phyloP scores from a whole-genome alignment of 2,113 vertebrate species.

The Suncus etruscus region DNA sequence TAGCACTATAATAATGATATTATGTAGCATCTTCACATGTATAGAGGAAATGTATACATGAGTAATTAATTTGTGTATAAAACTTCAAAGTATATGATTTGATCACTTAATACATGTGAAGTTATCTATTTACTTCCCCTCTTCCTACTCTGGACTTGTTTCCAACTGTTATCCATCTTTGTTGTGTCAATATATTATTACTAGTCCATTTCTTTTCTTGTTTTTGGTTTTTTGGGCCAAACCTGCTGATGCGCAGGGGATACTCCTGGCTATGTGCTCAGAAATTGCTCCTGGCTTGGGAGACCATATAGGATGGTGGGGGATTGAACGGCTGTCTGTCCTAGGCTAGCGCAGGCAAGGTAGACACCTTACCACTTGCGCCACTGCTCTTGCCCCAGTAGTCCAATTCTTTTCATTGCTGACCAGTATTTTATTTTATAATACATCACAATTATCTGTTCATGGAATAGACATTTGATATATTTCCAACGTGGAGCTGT shows the following conservation, averaged over 20 bases:
- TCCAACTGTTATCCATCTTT: neutral
- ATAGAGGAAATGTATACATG: neutral
- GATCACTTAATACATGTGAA: neutral
- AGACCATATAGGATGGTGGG: no score
- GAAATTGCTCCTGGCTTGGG: no score
- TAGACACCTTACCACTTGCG: no score
- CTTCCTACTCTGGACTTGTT: neutral
- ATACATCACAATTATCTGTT: neutral
- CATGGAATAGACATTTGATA: conserved; percentile 11
- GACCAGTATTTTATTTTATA: neutral
- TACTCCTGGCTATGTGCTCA: no score
- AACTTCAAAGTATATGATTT: neutral
- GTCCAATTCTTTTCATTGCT: conserved; percentile 2
- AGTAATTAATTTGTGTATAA: neutral
- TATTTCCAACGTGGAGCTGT: neutral
- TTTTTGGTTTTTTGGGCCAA: no score
- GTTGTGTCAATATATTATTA: neutral
- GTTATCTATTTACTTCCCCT: neutral
- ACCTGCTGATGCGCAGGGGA: no score
- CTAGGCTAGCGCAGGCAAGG: no score
- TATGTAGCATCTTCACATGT: neutral
- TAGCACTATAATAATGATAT: no score
- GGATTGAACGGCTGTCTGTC: no score
- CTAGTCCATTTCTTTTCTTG: no score
- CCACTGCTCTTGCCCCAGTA: neutral